phyloP scores from a whole-genome alignment of 2,888 invertebrate species.

The Rotaria macrura region DNA sequence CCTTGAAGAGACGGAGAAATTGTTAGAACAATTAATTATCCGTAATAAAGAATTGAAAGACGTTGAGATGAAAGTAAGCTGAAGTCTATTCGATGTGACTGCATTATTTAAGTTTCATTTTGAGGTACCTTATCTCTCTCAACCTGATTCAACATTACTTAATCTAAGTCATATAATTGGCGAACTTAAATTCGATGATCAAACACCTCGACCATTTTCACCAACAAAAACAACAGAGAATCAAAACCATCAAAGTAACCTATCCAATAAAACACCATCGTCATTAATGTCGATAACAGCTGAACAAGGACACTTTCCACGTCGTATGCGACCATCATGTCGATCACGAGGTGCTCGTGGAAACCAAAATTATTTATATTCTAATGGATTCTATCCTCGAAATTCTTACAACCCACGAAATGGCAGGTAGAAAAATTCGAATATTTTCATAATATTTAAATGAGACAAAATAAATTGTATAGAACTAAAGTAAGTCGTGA shows the following conservation, averaged over 20 bases:
- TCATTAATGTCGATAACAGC: neutral
- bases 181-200: neutral
- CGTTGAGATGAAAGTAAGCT: neutral
- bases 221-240: neutral
- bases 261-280: neutral
- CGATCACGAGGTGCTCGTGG: neutral
- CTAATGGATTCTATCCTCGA: neutral
- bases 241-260: neutral
- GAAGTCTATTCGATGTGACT: neutral
- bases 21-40: neutral
- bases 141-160: neutral
- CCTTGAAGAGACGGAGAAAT: neutral
- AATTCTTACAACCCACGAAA: neutral
- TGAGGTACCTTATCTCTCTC: neutral
- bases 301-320: neutral
- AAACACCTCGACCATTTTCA: neutral
- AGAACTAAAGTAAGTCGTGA: no score
- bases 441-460: neutral
- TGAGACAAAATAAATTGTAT: no score
- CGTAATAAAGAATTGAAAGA: neutral
- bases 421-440: neutral
- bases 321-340: neutral
- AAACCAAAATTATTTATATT: neutral
- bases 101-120: neutral
- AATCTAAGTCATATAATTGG: neutral